These are phyloP conservation scores for Muraenolepis orangiensis DNA, from an alignment of 2,797 vertebrate genomes.

Conservation along the genomic window DNA sequence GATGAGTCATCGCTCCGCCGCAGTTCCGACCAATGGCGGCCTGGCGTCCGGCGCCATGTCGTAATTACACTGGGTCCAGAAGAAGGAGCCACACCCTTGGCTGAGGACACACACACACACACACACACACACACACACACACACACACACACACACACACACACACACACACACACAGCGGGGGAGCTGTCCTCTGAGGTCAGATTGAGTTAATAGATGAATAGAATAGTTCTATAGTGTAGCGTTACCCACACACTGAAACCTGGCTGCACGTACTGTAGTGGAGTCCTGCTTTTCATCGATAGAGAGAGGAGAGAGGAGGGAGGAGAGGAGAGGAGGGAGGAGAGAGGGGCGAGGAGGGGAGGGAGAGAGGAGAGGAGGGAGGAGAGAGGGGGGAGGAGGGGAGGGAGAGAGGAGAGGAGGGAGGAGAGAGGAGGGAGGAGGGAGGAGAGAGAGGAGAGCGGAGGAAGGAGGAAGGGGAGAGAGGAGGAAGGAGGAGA, in stretches of 20 bases:
- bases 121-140: no score
- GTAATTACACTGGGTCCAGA: no score
- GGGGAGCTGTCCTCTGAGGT: background rate
- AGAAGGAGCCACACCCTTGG: no score
- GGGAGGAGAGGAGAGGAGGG: conserved; percentile 17
- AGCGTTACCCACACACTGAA: no score
- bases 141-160: no score
- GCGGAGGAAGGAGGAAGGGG: conserved; percentile 26
- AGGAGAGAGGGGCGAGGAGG: background rate
- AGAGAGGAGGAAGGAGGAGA: conserved; percentile 2
- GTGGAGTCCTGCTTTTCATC: conserved; percentile 36
- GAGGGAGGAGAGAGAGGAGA: background rate
- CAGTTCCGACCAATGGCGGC: no score
- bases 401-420: conserved; percentile 29
- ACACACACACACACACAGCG: background rate
- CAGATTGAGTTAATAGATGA: no score
- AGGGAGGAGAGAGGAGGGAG: conserved; percentile 19
- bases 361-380: conserved; percentile 24
- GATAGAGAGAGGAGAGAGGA: conserved; percentile 45
- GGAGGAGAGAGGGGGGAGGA: background rate
- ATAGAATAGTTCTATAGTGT: no score
- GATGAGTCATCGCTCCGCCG: no score
- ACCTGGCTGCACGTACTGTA: conserved; percentile 41
- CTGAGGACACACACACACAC: no score
- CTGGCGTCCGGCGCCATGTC: no score